These are phyloP conservation scores for Melitaea athalia DNA, from an alignment of 2,888 invertebrate genomes.

Conservation along the genomic window DNA sequence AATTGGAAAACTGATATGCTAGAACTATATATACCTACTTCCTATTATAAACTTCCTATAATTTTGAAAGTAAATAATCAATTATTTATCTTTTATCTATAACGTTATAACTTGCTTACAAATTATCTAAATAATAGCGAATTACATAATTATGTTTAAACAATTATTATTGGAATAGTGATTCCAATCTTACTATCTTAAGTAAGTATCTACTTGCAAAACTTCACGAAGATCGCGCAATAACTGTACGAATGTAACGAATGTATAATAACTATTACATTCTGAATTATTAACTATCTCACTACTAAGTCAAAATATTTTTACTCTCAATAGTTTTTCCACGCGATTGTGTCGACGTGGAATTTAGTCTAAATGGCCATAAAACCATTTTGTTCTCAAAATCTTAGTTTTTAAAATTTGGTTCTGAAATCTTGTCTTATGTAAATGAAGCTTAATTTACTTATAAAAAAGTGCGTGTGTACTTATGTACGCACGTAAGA, in stretches of 20 bases:
- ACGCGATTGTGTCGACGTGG: no score
- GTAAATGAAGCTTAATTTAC: neutral
- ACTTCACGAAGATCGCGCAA: slow-evolving; percentile 2
- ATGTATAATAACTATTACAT: neutral
- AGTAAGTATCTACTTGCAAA: neutral
- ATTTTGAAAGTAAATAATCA: no score
- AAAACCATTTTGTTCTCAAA: no score
- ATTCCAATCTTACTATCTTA: neutral
- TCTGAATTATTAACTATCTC: neutral
- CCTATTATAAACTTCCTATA: no score
- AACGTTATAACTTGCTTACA: neutral
- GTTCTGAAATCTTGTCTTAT: no score
- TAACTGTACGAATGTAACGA: neutral
- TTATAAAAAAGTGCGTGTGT: no score
- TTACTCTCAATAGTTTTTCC: no score
- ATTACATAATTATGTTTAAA: neutral
- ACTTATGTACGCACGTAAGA: no score
- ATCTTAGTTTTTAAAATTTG: no score
- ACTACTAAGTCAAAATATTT: neutral
- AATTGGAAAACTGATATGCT: no score
- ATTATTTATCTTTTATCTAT: neutral
- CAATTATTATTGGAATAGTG: neutral
- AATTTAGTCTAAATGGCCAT: no score
- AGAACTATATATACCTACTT: no score
- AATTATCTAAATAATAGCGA: neutral